Evolutionary conservation across 1,140 invertebrate genomes (phyloP).

Genomic region (Stegodyphus dumicola): DNA sequence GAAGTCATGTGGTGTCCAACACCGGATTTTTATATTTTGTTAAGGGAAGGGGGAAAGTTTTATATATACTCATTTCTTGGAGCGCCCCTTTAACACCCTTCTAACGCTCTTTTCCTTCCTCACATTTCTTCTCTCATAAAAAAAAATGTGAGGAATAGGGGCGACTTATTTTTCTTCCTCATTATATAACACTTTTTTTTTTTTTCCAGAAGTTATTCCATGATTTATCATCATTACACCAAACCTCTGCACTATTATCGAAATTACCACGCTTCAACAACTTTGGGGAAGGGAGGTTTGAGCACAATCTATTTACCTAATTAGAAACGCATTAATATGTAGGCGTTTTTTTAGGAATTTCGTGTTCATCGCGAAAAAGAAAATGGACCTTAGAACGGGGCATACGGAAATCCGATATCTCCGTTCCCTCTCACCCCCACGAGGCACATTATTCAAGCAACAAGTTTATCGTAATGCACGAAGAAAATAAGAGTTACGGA

Average conservation of each 20-base stretch:
- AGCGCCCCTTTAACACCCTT: background rate
- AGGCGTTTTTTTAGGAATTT: background rate
- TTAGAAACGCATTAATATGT: slow-evolving; percentile 15
- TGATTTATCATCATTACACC: slow-evolving; percentile 8
- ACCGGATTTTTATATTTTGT: too few species aligned
- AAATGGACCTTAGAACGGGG: background rate
- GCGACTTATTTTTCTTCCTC: background rate
- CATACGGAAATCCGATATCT: background rate
- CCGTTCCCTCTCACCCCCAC: background rate
- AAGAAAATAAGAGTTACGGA: background rate
- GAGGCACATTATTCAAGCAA: background rate
- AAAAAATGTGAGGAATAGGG: background rate
- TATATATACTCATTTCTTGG: background rate
- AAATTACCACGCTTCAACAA: slow-evolving; percentile 7
- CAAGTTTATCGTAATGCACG: background rate
- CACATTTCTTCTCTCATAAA: background rate
- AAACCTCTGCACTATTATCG: slow-evolving; percentile 3
- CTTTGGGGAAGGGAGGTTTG: background rate
- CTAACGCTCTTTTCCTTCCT: background rate
- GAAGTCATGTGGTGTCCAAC: too few species aligned
- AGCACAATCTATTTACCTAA: background rate
- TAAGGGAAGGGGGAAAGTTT: background rate
- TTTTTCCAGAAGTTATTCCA: background rate
- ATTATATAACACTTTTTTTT: background rate
- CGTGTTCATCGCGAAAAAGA: background rate